Conservation (phyloP, 1,140 invertebrate species). For the Panulirus ornatus region DNA sequence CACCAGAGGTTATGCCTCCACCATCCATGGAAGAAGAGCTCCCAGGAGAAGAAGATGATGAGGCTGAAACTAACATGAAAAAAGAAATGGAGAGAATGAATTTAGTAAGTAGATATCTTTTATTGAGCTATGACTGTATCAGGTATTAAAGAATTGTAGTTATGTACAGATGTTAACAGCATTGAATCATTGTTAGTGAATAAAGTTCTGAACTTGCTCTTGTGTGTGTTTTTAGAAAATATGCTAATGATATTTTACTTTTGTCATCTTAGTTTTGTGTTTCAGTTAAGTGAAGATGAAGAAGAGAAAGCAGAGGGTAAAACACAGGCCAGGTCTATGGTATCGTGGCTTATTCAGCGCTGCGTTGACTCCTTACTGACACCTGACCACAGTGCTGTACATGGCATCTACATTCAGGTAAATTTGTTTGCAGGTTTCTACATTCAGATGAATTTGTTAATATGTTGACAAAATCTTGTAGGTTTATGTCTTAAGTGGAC, state of each 20-base stretch:
- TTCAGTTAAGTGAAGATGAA: slow-evolving; percentile 56
- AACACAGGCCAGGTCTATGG: slow-evolving; percentile 37
- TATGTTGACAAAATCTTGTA: too few relatives aligned
- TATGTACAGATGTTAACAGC: too few relatives aligned
- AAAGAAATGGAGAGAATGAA: slow-evolving; percentile 42
- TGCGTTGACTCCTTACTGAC: slow-evolving; percentile 61
- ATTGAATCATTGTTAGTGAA: too few relatives aligned
- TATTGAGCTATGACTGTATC: neutral
- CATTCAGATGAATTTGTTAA: too few relatives aligned
- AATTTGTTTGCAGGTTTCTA: too few relatives aligned
- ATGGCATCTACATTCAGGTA: slow-evolving; percentile 68
- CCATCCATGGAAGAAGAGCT: slow-evolving; percentile 54
- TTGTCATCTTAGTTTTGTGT: neutral
- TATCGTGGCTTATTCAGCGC: slow-evolving; percentile 65
- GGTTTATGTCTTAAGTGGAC: too few relatives aligned
- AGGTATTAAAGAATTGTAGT: too few relatives aligned
- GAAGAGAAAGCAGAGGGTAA: slow-evolving; percentile 26
- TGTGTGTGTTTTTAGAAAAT: too few relatives aligned
- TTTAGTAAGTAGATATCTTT: slow-evolving; percentile 28
- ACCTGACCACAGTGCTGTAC: slow-evolving; percentile 43
- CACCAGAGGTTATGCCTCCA: slow-evolving; percentile 15
- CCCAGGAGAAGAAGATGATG: slow-evolving; percentile 64
- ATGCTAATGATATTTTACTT: too few relatives aligned
- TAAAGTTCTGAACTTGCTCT: too few relatives aligned
- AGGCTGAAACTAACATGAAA: slow-evolving; percentile 40